phyloP scores from a whole-genome alignment of 2,888 invertebrate genomes.

The Yponomeuta malinellus region DNA sequence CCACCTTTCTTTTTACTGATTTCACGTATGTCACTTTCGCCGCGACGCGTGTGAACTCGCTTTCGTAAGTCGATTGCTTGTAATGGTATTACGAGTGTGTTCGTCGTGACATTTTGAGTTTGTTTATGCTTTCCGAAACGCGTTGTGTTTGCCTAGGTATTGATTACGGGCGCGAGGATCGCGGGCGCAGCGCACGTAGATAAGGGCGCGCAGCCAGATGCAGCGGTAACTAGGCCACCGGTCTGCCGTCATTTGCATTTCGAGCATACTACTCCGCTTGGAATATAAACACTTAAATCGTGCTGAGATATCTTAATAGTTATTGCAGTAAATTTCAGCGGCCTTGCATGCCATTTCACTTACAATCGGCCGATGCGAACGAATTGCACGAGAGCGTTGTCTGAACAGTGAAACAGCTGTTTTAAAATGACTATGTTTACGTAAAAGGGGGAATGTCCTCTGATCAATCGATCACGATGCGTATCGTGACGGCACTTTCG shows the following conservation, averaged over 20 bases:
- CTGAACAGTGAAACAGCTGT: not conserved
- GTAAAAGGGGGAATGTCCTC: constrained; percentile 9
- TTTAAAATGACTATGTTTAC: not conserved
- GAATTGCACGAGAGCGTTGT: not conserved
- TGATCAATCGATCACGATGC: not conserved
- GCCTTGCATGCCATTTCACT: not conserved
- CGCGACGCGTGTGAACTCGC: constrained; percentile 41
- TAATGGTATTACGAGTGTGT: constrained; percentile 5
- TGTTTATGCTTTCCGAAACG: not conserved
- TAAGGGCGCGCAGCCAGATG: constrained; percentile 49
- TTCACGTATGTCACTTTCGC: constrained; percentile 69
- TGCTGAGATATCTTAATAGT: not conserved
- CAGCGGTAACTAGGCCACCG: constrained; percentile 61
- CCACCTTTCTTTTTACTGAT: constrained; percentile 30
- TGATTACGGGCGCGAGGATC: constrained; percentile 22
- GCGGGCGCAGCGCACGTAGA: constrained; percentile 35
- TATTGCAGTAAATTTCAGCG: not conserved
- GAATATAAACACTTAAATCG: not conserved
- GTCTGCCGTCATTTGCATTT: constrained; percentile 51
- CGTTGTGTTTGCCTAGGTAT: not conserved
- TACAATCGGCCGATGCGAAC: not conserved
- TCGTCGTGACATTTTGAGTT: constrained; percentile 5
- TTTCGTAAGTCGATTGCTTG: constrained; percentile 33
- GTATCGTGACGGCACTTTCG: constrained; percentile 5
- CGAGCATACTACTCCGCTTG: not conserved